A percentile compares a stretch with the other conserved stretches of the same genome.
phyloP scores from a whole-genome alignment of 2,888 invertebrate species.

The Caenorhabditis wallacei region DNA sequence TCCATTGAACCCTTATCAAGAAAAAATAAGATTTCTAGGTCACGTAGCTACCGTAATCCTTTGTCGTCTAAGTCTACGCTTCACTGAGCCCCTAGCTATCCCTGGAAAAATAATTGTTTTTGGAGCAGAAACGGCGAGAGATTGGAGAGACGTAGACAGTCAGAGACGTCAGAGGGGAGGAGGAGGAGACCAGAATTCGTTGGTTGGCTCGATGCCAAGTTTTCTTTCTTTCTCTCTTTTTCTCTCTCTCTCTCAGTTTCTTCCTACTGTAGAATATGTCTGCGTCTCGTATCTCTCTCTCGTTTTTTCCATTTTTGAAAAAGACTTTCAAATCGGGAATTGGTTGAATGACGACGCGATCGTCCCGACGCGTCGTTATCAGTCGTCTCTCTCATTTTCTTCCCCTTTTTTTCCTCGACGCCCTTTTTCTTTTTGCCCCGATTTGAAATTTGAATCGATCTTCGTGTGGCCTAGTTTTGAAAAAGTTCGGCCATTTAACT shows the following conservation, averaged over 20 bases:
- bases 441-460: no score
- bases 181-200: neutral
- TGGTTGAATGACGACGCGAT: slow-evolving; percentile 1
- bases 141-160: neutral
- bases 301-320: neutral
- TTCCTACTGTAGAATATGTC: slow-evolving; percentile 50
- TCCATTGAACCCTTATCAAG: neutral
- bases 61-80: neutral
- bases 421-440: no score
- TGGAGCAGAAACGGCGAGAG: neutral
- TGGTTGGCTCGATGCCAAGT: slow-evolving; percentile 59
- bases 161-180: no score
- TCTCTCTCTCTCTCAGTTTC: neutral
- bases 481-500: no score
- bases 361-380: slow-evolving; percentile 46
- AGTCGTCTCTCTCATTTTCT: slow-evolving; percentile 37
- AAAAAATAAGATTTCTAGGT: neutral
- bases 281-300: slow-evolving; percentile 46
- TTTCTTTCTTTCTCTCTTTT: slow-evolving; percentile 37
- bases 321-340: slow-evolving; percentile 31
- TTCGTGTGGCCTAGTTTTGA: no score
- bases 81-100: slow-evolving; percentile 3
- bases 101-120: slow-evolving; percentile 18
- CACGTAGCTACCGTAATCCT: neutral
- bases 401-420: neutral